Conservation (phyloP, 1,140 invertebrate genomes). For the Drosophila simulans region DNA sequence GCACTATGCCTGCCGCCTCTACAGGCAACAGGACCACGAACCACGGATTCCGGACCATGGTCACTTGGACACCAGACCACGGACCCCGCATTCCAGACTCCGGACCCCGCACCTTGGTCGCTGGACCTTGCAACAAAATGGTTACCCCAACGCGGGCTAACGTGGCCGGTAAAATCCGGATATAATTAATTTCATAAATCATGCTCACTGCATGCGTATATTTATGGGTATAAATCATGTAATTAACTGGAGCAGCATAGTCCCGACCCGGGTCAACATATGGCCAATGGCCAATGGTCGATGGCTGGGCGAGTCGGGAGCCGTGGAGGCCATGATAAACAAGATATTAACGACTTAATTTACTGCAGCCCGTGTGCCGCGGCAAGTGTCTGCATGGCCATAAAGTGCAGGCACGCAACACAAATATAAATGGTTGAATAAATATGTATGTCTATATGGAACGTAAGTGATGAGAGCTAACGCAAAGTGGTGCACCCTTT, state of each 20-base stretch:
- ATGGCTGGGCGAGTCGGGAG: background rate
- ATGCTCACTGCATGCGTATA: constrained; percentile 65
- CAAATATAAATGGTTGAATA: constrained; percentile 80
- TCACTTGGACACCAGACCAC: no score
- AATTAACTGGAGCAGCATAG: constrained; percentile 73
- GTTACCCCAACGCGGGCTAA: constrained; percentile 21
- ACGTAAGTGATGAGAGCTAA: constrained; percentile 44
- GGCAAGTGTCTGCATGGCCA: constrained; percentile 47
- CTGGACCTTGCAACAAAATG: constrained; percentile 51
- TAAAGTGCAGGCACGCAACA: constrained; percentile 74
- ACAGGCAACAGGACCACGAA: no score
- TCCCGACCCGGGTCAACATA: constrained; percentile 55
- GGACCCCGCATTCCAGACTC: no score
- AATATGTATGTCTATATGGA: constrained; percentile 25
- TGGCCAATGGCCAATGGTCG: constrained; percentile 20
- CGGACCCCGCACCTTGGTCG: constrained; percentile 15
- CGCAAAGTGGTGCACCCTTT: constrained; percentile 25
- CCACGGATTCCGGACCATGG: no score
- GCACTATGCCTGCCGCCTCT: constrained; percentile 37
- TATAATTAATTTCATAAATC: constrained; percentile 82
- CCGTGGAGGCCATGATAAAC: constrained; percentile 68
- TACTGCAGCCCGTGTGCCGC: constrained; percentile 62
- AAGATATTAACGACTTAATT: constrained; percentile 83
- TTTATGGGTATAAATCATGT: constrained; percentile 78
- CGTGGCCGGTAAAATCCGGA: constrained; percentile 48